Evolutionary conservation across 1,140 invertebrate genomes (phyloP).

Genomic region (Hyles vespertilio): DNA sequence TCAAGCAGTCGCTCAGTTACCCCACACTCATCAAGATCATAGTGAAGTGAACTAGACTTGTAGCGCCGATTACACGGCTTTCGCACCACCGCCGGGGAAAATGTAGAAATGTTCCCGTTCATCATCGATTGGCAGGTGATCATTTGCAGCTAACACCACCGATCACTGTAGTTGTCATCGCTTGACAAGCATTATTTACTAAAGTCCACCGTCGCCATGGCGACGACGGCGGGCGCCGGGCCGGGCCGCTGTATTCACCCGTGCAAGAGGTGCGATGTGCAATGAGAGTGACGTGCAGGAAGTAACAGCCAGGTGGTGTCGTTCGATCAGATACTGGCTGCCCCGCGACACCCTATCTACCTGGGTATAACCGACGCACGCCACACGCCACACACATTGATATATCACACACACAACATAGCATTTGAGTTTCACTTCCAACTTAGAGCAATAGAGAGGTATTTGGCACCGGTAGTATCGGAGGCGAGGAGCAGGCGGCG

Average conservation of each 20-base stretch:
- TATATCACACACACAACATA: conserved; percentile 43
- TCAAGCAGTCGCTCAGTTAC: conserved; percentile 19
- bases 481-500: conserved; percentile 7
- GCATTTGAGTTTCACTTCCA: conserved; percentile 55
- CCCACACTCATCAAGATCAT: conserved; percentile 17
- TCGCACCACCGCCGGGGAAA: conserved; percentile 21
- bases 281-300: too few species aligned
- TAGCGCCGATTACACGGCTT: conserved; percentile 10
- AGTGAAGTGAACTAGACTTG: conserved; percentile 10
- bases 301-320: conserved; percentile 12
- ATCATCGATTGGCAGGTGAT: conserved; percentile 69
- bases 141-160: conserved; percentile 19
- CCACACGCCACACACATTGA: conserved; percentile 55
- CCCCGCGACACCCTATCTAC: conserved; percentile 41
- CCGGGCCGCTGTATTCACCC: neutral
- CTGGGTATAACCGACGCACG: conserved; percentile 39
- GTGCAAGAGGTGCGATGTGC: too few species aligned
- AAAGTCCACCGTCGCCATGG: conserved; percentile 46
- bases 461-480: conserved; percentile 9
- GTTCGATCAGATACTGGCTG: conserved; percentile 42
- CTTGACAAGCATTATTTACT: conserved; percentile 34
- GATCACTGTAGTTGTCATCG: conserved; percentile 40
- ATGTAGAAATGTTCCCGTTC: conserved; percentile 67
- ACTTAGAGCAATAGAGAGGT: conserved; percentile 38
- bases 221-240: conserved; percentile 22